Conservation (phyloP, 2,113 vertebrate genomes). For the Tyrannus savana region DNA sequence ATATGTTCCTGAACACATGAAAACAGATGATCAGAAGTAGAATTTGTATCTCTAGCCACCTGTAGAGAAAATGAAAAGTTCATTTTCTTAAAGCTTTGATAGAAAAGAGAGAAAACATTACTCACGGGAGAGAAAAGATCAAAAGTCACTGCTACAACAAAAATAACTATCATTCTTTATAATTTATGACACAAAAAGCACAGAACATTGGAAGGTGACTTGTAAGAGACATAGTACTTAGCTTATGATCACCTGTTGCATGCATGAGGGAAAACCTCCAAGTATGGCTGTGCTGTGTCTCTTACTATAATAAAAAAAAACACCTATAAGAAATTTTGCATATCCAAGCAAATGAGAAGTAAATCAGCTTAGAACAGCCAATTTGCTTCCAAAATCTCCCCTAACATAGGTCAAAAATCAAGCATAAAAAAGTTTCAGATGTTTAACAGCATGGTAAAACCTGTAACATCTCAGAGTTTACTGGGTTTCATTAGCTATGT, state of each 20-base stretch:
- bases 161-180: neutral
- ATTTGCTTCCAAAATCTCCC: neutral
- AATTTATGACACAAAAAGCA: neutral
- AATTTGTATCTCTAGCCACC: neutral
- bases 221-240: neutral
- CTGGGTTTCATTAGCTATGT: neutral
- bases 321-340: neutral
- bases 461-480: neutral
- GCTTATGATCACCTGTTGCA: neutral
- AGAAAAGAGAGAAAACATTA: neutral
- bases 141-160: neutral
- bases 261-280: neutral
- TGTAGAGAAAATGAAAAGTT: neutral
- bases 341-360: neutral
- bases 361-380: neutral
- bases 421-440: neutral
- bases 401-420: neutral
- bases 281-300: neutral
- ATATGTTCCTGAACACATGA: neutral
- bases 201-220: neutral
- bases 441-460: neutral
- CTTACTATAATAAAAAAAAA: neutral
- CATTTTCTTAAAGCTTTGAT: neutral
- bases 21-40: neutral
- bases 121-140: neutral